These are phyloP conservation scores for Drosophila ustulata DNA, from an alignment of 2,888 invertebrate genomes.

Conservation along the genomic window DNA sequence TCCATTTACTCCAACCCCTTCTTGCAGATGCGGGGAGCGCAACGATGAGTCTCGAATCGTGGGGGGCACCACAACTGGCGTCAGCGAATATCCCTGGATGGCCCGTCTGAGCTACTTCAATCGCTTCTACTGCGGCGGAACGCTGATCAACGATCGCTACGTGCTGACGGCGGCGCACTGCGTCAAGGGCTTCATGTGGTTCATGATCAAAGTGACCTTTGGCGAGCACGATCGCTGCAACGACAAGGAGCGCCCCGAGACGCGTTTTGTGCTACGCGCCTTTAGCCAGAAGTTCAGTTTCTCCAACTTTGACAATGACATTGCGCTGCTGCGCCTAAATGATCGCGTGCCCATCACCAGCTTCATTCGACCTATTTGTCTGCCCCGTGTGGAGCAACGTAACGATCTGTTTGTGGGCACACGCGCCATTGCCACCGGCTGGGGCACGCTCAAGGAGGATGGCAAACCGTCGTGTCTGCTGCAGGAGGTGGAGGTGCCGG, in stretches of 20 bases:
- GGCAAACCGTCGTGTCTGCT: constrained; percentile 93
- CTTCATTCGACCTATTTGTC: constrained; percentile 92
- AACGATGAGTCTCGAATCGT: constrained; percentile 94
- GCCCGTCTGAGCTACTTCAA: constrained; percentile 94
- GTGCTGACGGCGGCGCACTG: constrained; percentile 96
- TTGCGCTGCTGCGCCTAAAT: constrained; percentile 92
- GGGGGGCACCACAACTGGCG: constrained; percentile 90
- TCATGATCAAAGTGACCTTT: constrained; percentile 95
- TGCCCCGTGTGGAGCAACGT: constrained; percentile 89
- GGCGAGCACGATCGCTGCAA: constrained; percentile 95
- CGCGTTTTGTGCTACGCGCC: constrained; percentile 91
- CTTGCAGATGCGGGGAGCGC: constrained; percentile 90
- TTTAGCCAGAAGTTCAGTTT: constrained; percentile 93
- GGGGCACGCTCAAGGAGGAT: constrained; percentile 95
- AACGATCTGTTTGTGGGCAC: constrained; percentile 90
- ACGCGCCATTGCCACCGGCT: constrained; percentile 92
- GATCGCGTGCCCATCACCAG: constrained; percentile 92
- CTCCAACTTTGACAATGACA: constrained; percentile 94
- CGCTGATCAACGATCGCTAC: constrained; percentile 94
- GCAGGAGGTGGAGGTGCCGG: constrained; percentile 92
- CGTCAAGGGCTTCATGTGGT: constrained; percentile 97
- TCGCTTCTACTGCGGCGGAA: constrained; percentile 95
- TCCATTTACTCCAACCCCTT: constrained; percentile 20
- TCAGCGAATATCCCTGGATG: constrained; percentile 96
- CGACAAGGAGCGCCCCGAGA: constrained; percentile 90